Conservation (phyloP, 2,888 invertebrate genomes). For the Ischnura elegans region DNA sequence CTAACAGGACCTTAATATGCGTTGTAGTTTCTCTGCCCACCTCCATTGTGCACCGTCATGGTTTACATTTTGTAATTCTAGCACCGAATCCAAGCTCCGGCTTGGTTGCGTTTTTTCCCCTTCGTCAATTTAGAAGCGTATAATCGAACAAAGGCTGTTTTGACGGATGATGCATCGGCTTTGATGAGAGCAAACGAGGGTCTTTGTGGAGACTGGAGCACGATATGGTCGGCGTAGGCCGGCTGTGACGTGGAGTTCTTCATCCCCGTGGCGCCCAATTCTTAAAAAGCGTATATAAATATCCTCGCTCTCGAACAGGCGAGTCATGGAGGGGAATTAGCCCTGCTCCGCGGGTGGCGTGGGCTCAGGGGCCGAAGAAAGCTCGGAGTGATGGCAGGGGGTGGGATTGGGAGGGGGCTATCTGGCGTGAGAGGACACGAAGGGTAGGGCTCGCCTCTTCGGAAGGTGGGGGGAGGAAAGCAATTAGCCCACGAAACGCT, state of each 20-base stretch:
- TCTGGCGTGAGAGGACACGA: not conserved
- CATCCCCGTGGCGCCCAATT: constrained; percentile 61
- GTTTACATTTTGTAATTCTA: constrained; percentile 63
- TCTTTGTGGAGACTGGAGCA: constrained; percentile 60
- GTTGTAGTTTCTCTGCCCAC: constrained; percentile 9
- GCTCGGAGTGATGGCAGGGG: not conserved
- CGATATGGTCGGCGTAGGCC: constrained; percentile 45
- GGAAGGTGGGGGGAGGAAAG: not conserved
- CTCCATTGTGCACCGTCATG: constrained; percentile 50
- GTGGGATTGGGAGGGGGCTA: not conserved
- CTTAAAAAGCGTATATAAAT: constrained; percentile 61
- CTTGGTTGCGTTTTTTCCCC: not conserved
- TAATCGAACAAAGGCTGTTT: constrained; percentile 65
- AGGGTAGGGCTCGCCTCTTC: not conserved
- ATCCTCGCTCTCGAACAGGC: constrained; percentile 46
- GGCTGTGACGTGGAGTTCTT: constrained; percentile 59
- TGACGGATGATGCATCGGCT: constrained; percentile 65
- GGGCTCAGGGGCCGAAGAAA: not conserved
- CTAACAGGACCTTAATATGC: not conserved
- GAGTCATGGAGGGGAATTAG: constrained; percentile 67
- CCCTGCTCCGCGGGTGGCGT: constrained; percentile 58
- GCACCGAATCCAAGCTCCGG: constrained; percentile 37
- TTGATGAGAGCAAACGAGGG: constrained; percentile 67
- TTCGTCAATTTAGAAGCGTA: constrained; percentile 43
- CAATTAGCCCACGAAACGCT: not conserved